Conservation (phyloP, 1,140 invertebrate species). For the Dreissena polymorpha region DNA sequence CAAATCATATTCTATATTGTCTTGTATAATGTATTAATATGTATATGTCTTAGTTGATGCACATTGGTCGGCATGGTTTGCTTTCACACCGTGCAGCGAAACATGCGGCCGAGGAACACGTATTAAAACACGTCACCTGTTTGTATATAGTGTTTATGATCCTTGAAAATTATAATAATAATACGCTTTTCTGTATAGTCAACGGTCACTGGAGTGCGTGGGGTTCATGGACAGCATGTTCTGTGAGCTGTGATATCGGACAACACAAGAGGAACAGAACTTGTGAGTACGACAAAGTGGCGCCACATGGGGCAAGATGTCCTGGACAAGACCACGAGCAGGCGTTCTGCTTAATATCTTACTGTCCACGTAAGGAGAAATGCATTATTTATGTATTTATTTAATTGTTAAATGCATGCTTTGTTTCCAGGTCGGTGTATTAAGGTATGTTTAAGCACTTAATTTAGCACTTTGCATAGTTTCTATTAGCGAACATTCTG, state of each 20-base stretch:
- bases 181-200: slow-evolving; percentile 46
- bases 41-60: too few species aligned
- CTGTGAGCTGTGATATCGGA: slow-evolving; percentile 67
- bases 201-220: slow-evolving; percentile 63
- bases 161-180: background rate
- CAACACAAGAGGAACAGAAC: slow-evolving; percentile 56
- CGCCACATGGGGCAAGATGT: slow-evolving; percentile 67
- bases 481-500: background rate
- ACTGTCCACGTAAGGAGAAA: slow-evolving; percentile 61
- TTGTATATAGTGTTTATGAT: background rate
- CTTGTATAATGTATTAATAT: too few species aligned
- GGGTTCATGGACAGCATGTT: slow-evolving; percentile 55
- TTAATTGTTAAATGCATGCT: background rate
- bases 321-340: slow-evolving; percentile 49
- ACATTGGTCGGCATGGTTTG: too few species aligned
- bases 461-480: background rate
- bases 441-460: background rate
- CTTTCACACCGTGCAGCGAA: too few species aligned
- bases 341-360: slow-evolving; percentile 51
- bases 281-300: slow-evolving; percentile 58
- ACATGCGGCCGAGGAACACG: too few species aligned
- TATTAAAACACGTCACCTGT: too few species aligned
- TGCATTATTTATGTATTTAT: background rate
- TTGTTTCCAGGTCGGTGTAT: background rate
- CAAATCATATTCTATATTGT: too few species aligned